Conservation (phyloP, 2,888 invertebrate genomes). For the Galerucella pusilla region DNA sequence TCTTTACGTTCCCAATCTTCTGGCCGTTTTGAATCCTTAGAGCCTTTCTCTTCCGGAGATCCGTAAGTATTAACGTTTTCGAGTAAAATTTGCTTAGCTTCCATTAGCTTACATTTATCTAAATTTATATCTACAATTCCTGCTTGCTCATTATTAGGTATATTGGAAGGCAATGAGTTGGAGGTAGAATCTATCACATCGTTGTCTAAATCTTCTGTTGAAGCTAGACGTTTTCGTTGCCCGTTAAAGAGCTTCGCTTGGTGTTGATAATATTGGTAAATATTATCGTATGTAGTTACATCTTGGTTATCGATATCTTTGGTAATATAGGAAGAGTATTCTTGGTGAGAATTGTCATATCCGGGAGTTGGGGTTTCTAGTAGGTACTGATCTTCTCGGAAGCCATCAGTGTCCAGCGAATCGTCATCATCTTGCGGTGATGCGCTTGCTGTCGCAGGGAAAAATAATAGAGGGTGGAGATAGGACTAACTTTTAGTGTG, state of each 20-base stretch:
- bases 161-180: constrained; percentile 59
- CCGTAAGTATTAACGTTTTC: constrained; percentile 51
- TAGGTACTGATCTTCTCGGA: constrained; percentile 66
- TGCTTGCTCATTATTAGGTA: constrained; percentile 61
- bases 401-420: constrained; percentile 69
- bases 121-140: constrained; percentile 59
- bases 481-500: constrained; percentile 39
- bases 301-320: constrained; percentile 58
- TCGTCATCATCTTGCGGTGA: constrained; percentile 70
- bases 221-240: constrained; percentile 63
- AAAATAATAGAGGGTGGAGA: constrained; percentile 46
- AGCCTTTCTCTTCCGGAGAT: constrained; percentile 65
- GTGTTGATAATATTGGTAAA: constrained; percentile 60
- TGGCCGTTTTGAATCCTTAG: constrained; percentile 63
- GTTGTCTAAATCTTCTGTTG: constrained; percentile 64
- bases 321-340: constrained; percentile 37
- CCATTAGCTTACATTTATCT: constrained; percentile 58
- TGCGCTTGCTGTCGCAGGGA: constrained; percentile 62
- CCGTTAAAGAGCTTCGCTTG: constrained; percentile 60
- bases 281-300: constrained; percentile 61
- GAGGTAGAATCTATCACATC: constrained; percentile 64
- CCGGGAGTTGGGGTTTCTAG: constrained; percentile 66
- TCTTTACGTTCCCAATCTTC: constrained; percentile 65
- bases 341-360: constrained; percentile 50
- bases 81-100: constrained; percentile 57